Evolutionary conservation across 1,140 invertebrate species (phyloP), one percentile per base, ranked within the genome.

Genomic region (Zaprionus vittiger): DNA sequence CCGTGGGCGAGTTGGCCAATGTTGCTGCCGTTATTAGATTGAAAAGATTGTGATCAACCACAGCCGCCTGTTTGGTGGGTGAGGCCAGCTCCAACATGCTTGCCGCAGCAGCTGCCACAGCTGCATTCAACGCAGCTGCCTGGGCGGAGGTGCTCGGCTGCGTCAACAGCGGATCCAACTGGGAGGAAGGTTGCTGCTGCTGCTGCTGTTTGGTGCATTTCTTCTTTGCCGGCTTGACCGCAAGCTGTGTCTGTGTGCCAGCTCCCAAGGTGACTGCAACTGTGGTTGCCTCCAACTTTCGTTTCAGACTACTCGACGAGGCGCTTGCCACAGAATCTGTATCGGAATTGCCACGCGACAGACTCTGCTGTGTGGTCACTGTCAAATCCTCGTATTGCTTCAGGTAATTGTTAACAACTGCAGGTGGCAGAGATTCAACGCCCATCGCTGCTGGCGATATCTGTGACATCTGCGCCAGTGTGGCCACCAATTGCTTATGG

Each of bases 321-420:
- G 75, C 79, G 81, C 91, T 92, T 75, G 84, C 79, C 56, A 81
- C 91, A 14, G 91, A 92, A 69, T 92, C 91, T n/a, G 91, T 92
- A 56, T 92, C 91, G 5, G 91, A 91, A 59, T 91, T 92, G 22
- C 78, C 91, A 14, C 60, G 73, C 41, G 83, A 91, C 17, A 76
- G 78, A 65, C 57, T 63, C 47, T 91, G 67, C 37, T 91, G 67
- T 37, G 73, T 49, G 9, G 68, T 76, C 1, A 76, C 68, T 5
- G 68, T 76, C 3, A 76, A 34, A n/a, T 76, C 91, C 55, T 92
- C 91, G 26, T 80, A 69, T 49, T 81, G 66, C 59, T 79, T 92
- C 24, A 80, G 69, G 63, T 86, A 82, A 52, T 63, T 76, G 31
- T 71, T 87, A 11, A 75, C 54, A 57, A 55, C 59, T n/a, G 67